A percentile compares a stretch with the other conserved stretches of the same genome.
Conservation (phyloP, 92 coral and sea anemone species). For the Porites evermanni region DNA sequence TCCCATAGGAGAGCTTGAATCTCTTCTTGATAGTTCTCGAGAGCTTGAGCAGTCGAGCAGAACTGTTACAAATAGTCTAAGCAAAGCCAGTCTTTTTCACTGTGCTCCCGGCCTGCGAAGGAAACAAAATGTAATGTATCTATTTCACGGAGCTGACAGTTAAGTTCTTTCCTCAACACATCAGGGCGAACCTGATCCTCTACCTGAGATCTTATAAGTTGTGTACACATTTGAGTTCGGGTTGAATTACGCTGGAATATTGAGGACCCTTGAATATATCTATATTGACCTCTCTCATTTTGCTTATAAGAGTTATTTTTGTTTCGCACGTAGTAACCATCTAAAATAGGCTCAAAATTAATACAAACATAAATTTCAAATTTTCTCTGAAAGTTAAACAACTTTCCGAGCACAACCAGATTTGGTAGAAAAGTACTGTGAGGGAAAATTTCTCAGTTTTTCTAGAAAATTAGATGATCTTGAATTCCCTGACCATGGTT, state of each 20-base stretch:
- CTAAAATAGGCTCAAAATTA: neutral
- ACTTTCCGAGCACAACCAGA: neutral
- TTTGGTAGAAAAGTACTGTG: neutral
- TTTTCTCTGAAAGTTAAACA: neutral
- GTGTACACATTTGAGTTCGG: neutral
- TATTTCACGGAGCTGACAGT: neutral
- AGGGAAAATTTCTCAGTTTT: neutral
- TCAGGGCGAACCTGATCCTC: neutral
- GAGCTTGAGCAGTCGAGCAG: neutral
- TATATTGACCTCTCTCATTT: slow-evolving; percentile 5
- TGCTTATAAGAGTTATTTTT: slow-evolving; percentile 27
- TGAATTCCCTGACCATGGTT: no score
- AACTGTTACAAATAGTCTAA: neutral
- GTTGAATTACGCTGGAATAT: slow-evolving; percentile 14
- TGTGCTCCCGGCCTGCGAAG: neutral
- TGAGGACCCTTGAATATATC: neutral
- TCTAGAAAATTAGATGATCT: neutral
- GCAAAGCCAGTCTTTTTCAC: neutral
- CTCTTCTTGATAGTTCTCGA: neutral
- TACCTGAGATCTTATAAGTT: neutral
- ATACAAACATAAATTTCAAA: neutral
- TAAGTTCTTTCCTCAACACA: neutral
- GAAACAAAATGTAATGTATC: slow-evolving; percentile 4
- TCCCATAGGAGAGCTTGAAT: neutral
- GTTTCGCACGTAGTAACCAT: slow-evolving; percentile 4